Evolutionary conservation across 1,140 invertebrate genomes (phyloP), one percentile per base, ranked within the genome.

Genomic region (Drosophila malerkotliana): DNA sequence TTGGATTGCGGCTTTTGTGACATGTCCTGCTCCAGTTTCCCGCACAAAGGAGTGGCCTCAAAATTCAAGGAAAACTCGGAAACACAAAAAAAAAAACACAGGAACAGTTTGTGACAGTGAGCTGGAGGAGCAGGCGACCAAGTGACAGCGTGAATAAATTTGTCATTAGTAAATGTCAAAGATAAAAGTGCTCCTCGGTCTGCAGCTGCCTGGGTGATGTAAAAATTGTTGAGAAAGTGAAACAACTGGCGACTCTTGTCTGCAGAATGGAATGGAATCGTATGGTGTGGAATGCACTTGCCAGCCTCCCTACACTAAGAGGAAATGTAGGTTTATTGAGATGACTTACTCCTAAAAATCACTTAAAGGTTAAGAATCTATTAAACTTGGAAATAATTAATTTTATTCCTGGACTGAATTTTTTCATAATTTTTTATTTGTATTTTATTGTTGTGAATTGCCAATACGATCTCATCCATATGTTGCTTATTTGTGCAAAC

Each of bases 131-230:
- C 67, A 77, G 79, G 58, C 69, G 75, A 77, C 72, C 75, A 88
- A 77, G 68, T 83, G 83, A 89, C 83, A 88, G 83, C 79, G 79
- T 89, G 83, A 83, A 89, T 88, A 88, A 88, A 89, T 88, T 88
- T 88, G 84, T 88, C 83, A 89, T 88, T 88, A 83, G 83, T 88
- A 77, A 83, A 83, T 88, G 83, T 88, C 83, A 88, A 63, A 83
- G 83, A 87, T 87, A 88, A 88, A 88, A 85, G 82, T 77, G 55
- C 58, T 72, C 41, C 66, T 56, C 71, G 67, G 58, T 61, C 64
- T 76, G 72, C 72, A 77, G 72, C 63, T 77, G 72, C 52, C 52
- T 66, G 55, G 48, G 52, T 59, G 60, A 64, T 75, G 72, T 75
- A 57, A 71, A 37, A 62, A 77, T 72, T 61, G 62, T 77, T 77